A percentile compares a stretch with the other conserved stretches of the same genome.
Evolutionary conservation across 2,797 vertebrate genomes (phyloP).

Genomic region (Muscicapa striata): DNA sequence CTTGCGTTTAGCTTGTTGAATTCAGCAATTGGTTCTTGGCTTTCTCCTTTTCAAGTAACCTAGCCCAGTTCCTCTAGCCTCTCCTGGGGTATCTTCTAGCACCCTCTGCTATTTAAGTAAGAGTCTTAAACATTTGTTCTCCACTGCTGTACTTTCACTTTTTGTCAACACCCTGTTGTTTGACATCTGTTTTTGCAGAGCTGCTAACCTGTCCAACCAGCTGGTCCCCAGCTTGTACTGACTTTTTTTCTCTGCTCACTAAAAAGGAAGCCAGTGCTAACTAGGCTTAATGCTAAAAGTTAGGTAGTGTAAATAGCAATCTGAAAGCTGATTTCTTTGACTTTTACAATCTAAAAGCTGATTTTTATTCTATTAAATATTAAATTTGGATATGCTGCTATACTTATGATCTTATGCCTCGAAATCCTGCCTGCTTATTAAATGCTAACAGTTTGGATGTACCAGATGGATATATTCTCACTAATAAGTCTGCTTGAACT

Average conservation of each 20-base stretch:
- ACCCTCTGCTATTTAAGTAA: neutral
- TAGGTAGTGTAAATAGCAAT: neutral
- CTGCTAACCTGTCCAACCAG: neutral
- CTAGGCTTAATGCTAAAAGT: neutral
- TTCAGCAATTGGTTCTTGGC: neutral
- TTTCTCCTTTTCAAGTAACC: neutral
- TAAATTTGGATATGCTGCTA: neutral
- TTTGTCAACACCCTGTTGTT: neutral
- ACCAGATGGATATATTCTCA: neutral
- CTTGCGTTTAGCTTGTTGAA: neutral
- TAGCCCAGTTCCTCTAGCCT: neutral
- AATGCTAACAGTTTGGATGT: neutral
- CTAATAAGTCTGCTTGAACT: neutral
- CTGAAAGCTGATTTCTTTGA: neutral
- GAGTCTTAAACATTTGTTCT: neutral
- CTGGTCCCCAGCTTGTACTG: neutral
- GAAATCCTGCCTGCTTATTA: neutral
- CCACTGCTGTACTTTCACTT: neutral
- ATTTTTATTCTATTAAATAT: slow-evolving; percentile 3
- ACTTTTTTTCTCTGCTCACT: neutral
- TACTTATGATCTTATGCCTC: neutral
- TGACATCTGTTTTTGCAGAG: neutral
- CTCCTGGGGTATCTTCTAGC: neutral
- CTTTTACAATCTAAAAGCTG: neutral
- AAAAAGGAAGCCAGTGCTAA: neutral